Conservation (phyloP, 2,113 vertebrate species). For the Atrichornis clamosus region DNA sequence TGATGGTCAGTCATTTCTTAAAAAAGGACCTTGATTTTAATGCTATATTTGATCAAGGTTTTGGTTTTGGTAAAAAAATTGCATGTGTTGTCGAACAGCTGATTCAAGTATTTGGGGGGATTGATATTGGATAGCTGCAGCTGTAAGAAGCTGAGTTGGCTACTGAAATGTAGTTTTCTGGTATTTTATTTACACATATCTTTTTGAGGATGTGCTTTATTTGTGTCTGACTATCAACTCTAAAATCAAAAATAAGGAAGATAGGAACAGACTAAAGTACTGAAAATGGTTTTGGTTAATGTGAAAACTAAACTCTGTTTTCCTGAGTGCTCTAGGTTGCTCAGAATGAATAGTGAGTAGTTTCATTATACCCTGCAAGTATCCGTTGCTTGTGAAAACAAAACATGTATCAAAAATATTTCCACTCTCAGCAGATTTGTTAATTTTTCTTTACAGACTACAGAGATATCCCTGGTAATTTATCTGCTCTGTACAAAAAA, state of each 20-base stretch:
- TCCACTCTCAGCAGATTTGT: not conserved
- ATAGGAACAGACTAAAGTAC: not conserved
- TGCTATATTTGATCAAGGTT: not conserved
- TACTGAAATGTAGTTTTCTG: not conserved
- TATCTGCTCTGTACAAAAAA: not conserved
- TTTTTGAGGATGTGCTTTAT: not conserved
- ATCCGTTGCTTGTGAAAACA: not conserved
- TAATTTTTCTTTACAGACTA: not conserved
- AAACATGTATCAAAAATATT: conserved; percentile 36
- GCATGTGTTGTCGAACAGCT: not conserved
- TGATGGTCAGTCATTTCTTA: not conserved
- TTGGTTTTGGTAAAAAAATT: not conserved
- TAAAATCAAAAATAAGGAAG: not conserved
- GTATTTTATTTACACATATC: not conserved
- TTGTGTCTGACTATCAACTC: not conserved
- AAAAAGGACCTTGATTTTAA: not conserved
- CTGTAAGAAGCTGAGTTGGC: not conserved
- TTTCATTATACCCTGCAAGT: not conserved
- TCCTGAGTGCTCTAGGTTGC: not conserved
- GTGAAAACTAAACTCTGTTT: not conserved
- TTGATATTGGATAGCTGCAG: not conserved
- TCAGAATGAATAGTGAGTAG: not conserved
- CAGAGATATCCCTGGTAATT: conserved; percentile 12
- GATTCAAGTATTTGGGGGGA: not conserved
- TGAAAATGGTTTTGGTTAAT: not conserved